Evolutionary conservation across 2,888 invertebrate species (phyloP), one percentile per base, ranked within the genome.

Genomic region (Tachina grossa): DNA sequence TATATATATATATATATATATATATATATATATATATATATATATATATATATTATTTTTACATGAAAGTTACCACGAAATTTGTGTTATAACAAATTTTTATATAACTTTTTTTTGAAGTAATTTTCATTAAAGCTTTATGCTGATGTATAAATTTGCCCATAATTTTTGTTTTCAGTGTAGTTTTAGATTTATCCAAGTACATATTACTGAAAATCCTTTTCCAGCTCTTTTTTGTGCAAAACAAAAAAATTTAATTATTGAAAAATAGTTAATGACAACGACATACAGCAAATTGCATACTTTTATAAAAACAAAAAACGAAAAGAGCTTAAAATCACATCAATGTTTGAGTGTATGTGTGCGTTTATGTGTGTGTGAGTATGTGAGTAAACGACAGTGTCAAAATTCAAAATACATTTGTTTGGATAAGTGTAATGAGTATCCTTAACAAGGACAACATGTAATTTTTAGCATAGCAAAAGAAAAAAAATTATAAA

Each of bases 251-350:
- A 80, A 76, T 80, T 57, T 83, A 83, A 85, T 85, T 85, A 85
- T 83, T 85, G 83, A 80, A 85, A 85, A 80, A 80, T 85, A 85
- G 83, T 83, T 79, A 85, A 85, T 82, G 79, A 76, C 82, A 85
- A 79, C 71, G 79, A 79, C 79, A 71, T 76, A 75, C 57, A 77
- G 77, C 31, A 77, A 65, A 85, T 69, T 75, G 22, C 22, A 31
- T 31, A 16, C 43, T 59, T 31, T 51, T 43, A 16, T 51, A 55
- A 53, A 31, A 49, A 68, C 14, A 19, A 47, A 59, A 19, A 75
- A 51, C n/a, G 1, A 39, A 69, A 72, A 47, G 16, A 51, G 22
- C n/a, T 57, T 41, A 61, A 83, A 22, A 31, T 31, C 31, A 6
- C 31, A 31, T 6, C 16, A 19, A 16, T 51, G 51, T n/a, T 8